Base-by-base conservation (phyloP, 2,888 invertebrate species). In the Pyralis farinalis region DNA sequence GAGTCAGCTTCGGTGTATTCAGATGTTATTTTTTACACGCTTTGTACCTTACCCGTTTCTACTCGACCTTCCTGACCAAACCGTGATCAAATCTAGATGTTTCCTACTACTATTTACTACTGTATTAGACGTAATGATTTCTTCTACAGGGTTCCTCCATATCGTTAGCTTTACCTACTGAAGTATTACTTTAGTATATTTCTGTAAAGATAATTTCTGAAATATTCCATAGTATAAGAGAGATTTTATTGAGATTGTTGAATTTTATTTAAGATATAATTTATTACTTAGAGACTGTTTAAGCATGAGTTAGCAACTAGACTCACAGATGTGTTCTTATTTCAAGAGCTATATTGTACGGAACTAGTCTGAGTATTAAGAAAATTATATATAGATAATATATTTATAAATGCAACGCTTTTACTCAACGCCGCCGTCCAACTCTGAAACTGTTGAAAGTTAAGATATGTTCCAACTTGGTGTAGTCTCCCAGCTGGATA, bases 121-220 rank as follows among this genome's bases (percentile, higher is more conserved):
- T 55, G 53, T 71, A 68, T 59, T 71, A 83, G 81, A 70, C 59
- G 66, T 78, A 76, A 84, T 76, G 52, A 75, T 74, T 82, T 80
- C 73, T 83, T 78, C 79, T 80, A 87, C 87, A 88, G 87, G 87
- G 87, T 88, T 85, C 75, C 85, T 81, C 78, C 87, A 88, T 88
- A 88, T 88, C 87, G 85, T 84, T 86, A 86, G 85, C 84, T 83
- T 84, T 86, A 86, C 79, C 75, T 74, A 82, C 78, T 75, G 72
- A 86, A 82, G 83, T 86, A 83, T 85, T 86, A 79, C 73, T 82
- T 78, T 81, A 80, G 78, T 73, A 71, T 78, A 63, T 58, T 54
- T 56, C 62, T 53, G 58, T 72, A 71, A 74, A 70, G 62, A 69
- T 71, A 64, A 71, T 75, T 75, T 76, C 71, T 62, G 61, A 73